Conservation (phyloP, 1,140 invertebrate species). For the Orchestia grillus region DNA sequence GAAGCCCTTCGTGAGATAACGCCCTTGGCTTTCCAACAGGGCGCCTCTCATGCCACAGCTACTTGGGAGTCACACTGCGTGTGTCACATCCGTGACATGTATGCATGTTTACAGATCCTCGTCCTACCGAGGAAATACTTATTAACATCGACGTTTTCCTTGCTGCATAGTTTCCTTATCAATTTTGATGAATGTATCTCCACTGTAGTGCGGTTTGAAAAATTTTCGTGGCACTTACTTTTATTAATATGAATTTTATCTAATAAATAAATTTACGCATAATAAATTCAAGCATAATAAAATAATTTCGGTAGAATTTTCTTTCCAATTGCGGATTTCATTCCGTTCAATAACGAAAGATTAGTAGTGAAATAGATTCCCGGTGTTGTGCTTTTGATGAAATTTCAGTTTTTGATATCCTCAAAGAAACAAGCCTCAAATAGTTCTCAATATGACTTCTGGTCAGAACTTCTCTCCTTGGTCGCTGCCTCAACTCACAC, state of each 20-base stretch:
- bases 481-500: too few relatives aligned
- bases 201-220: neutral
- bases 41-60: neutral
- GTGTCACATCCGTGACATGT: neutral
- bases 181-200: neutral
- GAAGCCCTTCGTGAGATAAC: neutral
- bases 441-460: too few relatives aligned
- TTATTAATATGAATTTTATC: neutral
- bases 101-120: neutral
- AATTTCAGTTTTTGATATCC: too few relatives aligned
- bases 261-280: neutral
- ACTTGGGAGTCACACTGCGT: neutral
- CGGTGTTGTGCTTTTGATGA: too few relatives aligned
- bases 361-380: too few relatives aligned
- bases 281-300: neutral
- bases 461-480: too few relatives aligned
- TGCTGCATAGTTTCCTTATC: neutral
- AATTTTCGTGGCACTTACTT: neutral
- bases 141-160: neutral
- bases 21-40: neutral
- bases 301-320: too few relatives aligned
- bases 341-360: too few relatives aligned
- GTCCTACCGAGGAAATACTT: neutral
- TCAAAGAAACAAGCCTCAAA: too few relatives aligned
- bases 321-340: too few relatives aligned